Evolutionary conservation across 37 sponge, comb jelly and placozoan genomes (phyloP).

Genomic region (Ephydatia muelleri): DNA sequence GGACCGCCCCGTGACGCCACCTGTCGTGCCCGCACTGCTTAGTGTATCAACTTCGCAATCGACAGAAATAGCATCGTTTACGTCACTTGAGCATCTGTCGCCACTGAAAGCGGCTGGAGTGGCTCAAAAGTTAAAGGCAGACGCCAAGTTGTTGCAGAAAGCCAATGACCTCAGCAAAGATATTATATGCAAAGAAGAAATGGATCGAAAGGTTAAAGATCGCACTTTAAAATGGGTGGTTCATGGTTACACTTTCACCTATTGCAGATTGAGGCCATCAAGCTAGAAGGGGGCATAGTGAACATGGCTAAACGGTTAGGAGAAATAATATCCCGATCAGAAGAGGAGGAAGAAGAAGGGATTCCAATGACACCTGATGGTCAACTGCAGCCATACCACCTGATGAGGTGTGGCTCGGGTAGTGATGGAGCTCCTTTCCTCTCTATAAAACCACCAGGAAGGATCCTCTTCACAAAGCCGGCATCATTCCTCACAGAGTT

Average conservation of each 20-base stretch:
- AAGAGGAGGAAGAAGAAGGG: neutral
- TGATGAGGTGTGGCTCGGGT: neutral
- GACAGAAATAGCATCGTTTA: neutral
- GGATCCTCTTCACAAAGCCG: constrained; percentile 2
- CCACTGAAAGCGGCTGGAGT: neutral
- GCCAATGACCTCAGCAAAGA: neutral
- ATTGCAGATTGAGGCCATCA: constrained; percentile 5
- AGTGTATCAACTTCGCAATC: neutral
- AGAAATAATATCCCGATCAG: neutral
- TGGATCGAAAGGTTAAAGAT: neutral
- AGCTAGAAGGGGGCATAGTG: neutral
- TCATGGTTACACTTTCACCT: neutral
- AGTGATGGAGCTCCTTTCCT: neutral
- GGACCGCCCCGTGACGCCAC: neutral
- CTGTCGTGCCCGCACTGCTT: neutral
- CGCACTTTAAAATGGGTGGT: neutral
- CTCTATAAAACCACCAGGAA: constrained; percentile 26
- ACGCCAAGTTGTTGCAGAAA: neutral
- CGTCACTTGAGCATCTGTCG: neutral
- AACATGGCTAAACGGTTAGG: neutral
- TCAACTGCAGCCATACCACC: neutral
- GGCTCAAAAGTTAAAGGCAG: neutral
- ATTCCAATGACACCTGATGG: neutral
- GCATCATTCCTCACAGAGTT: constrained; percentile 14
- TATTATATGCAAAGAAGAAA: neutral